Conservation (phyloP, 2,888 invertebrate species). For the Drosophila dives region DNA sequence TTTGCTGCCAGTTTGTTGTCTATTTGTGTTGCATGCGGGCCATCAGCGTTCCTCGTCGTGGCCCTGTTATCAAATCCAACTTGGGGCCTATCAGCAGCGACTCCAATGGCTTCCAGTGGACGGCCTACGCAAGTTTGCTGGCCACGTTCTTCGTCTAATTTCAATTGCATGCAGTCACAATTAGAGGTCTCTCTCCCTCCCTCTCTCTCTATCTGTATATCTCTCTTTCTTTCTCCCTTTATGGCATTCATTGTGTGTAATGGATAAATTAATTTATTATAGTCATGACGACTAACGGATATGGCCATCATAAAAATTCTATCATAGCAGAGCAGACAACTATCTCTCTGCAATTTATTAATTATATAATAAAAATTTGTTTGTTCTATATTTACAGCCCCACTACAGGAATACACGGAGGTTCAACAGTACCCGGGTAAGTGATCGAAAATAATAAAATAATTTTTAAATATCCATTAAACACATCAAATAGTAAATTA, state of each 20-base stretch:
- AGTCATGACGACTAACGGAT: conserved; percentile 71
- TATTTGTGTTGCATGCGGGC: conserved; percentile 48
- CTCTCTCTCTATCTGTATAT: not conserved
- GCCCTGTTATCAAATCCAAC: conserved; percentile 70
- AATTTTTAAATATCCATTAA: not conserved
- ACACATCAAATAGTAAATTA: not conserved
- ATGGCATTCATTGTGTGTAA: conserved; percentile 57
- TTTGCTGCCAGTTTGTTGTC: conserved; percentile 33
- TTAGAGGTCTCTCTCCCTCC: conserved; percentile 49
- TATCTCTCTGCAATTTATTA: conserved; percentile 24
- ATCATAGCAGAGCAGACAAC: conserved; percentile 43
- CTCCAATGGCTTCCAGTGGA: conserved; percentile 2
- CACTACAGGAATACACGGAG: conserved; percentile 87
- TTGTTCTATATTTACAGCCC: conserved; percentile 87
- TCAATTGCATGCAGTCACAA: conserved; percentile 71
- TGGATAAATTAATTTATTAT: conserved; percentile 78
- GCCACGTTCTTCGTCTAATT: conserved; percentile 51
- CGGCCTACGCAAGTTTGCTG: conserved; percentile 61
- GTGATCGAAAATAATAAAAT: conserved; percentile 34
- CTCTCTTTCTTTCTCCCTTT: too few species aligned
- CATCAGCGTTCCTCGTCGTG: conserved; percentile 47
- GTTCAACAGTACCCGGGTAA: conserved; percentile 88
- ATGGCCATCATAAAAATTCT: conserved; percentile 64
- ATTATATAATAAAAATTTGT: conserved; percentile 35
- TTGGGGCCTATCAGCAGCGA: conserved; percentile 49